Percentiles rank a stretch among this genome's conserved stretches.
Evolutionary conservation across 2,797 vertebrate species (phyloP).

Genomic region (Clarias fuscus): DNA sequence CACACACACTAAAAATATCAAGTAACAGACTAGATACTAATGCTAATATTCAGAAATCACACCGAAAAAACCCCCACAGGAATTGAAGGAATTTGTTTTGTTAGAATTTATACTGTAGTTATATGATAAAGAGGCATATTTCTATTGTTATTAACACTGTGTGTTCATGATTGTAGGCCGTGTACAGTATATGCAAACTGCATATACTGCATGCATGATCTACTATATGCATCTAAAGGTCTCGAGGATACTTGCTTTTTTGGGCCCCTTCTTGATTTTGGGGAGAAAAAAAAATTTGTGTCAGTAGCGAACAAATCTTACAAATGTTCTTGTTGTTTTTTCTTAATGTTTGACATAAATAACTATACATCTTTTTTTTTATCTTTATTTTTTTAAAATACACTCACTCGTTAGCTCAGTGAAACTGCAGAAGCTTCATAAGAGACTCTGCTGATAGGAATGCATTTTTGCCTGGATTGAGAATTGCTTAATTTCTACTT

Average conservation of each 20-base stretch:
- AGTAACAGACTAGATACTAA: constrained; percentile 14
- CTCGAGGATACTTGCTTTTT: neutral
- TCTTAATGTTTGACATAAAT: too few relatives aligned
- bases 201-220: neutral
- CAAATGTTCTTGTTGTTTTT: neutral
- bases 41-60: constrained; percentile 16
- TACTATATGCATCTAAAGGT: neutral
- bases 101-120: neutral
- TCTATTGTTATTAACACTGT: neutral
- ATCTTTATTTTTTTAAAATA: too few relatives aligned
- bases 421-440: too few relatives aligned
- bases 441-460: too few relatives aligned
- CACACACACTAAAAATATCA: constrained; percentile 23
- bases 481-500: too few relatives aligned
- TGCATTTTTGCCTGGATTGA: too few relatives aligned
- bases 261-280: neutral
- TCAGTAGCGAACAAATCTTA: neutral
- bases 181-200: too few relatives aligned
- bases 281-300: too few relatives aligned
- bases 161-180: too few relatives aligned
- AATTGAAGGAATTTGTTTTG: constrained; percentile 23
- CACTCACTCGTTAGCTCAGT: too few relatives aligned
- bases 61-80: constrained; percentile 8
- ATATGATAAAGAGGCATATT: neutral
- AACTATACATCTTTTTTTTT: too few relatives aligned